Evolutionary conservation across 1,140 invertebrate species (phyloP).

Genomic region (Octopus bimaculoides): DNA sequence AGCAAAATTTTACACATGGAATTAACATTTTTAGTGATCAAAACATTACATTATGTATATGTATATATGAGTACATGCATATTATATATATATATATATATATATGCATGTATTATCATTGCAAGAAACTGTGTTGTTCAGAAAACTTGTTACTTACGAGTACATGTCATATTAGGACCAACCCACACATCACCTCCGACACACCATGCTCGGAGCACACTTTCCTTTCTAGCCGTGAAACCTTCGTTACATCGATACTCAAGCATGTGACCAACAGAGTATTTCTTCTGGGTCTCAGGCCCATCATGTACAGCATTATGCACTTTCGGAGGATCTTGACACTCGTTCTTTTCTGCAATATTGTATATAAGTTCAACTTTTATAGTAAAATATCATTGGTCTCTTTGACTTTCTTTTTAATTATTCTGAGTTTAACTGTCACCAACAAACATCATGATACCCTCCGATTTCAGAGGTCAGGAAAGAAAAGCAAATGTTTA

Average conservation of each 20-base stretch:
- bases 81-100: not conserved
- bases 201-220: conserved; percentile 76
- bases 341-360: conserved; percentile 30
- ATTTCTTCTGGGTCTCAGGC: conserved; percentile 17
- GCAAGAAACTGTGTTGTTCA: not conserved
- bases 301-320: conserved; percentile 33
- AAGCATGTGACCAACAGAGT: conserved; percentile 31
- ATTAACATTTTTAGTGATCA: too few species aligned
- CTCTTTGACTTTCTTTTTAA: too few species aligned
- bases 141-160: conserved; percentile 67
- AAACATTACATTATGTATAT: not conserved
- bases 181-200: conserved; percentile 83
- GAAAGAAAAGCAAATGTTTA: too few species aligned
- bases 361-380: not conserved
- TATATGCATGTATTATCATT: not conserved
- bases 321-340: conserved; percentile 29
- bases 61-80: not conserved
- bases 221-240: conserved; percentile 25
- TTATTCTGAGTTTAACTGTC: too few species aligned
- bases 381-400: not conserved
- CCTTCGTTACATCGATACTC: conserved; percentile 33
- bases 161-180: conserved; percentile 91
- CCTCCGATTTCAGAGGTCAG: too few species aligned
- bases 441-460: too few species aligned
- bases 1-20: too few species aligned